Evolutionary conservation across 2,888 invertebrate genomes (phyloP).

Genomic region (Octonoba sinensis): DNA sequence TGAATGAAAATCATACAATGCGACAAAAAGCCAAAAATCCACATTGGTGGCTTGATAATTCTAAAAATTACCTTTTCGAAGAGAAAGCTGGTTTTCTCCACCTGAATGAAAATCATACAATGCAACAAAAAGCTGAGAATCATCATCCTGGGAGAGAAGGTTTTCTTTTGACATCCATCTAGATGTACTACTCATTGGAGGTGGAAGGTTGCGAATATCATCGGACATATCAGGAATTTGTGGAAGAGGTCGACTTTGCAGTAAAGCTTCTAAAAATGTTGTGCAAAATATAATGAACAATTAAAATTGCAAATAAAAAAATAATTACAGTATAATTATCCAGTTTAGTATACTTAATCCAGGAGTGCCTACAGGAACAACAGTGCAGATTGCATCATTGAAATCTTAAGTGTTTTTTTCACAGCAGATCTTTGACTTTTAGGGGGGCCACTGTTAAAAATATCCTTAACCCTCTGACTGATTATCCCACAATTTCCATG

Average conservation of each 20-base stretch:
- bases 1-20: conserved; percentile 98
- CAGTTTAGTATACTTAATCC: too few species aligned
- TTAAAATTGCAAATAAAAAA: background rate
- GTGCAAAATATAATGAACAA: background rate
- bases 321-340: background rate
- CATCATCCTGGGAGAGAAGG: conserved; percentile 87
- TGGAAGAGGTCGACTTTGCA: conserved; percentile 93
- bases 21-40: conserved; percentile 97
- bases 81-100: conserved; percentile 95
- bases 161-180: conserved; percentile 98
- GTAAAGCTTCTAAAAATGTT: conserved; percentile 82
- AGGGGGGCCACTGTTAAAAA: too few species aligned
- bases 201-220: conserved; percentile 65
- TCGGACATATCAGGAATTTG: conserved; percentile 90
- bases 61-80: conserved; percentile 82
- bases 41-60: too few species aligned
- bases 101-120: conserved; percentile 98
- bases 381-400: too few species aligned
- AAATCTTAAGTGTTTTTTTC: too few species aligned
- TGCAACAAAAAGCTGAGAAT: conserved; percentile 96
- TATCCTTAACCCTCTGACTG: too few species aligned
- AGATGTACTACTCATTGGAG: conserved; percentile 70
- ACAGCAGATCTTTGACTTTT: too few species aligned
- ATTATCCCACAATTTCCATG: too few species aligned
- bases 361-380: too few species aligned